Evolutionary conservation across 92 coral and sea anemone species (phyloP).

Genomic region (Metridium senile): DNA sequence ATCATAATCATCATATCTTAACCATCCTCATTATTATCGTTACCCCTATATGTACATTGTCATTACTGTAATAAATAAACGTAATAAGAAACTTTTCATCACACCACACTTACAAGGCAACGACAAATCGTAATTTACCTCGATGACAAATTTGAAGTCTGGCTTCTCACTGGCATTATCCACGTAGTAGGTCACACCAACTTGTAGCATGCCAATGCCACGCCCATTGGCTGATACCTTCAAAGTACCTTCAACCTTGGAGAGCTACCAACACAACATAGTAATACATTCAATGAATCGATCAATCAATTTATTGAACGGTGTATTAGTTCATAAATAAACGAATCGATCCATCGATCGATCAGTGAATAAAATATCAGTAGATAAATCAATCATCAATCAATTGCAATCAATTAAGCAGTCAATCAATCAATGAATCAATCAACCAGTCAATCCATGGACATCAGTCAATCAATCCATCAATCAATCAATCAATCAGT

Average conservation of each 20-base stretch:
- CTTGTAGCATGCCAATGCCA: slow-evolving; percentile 89
- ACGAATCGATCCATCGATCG: too few relatives aligned
- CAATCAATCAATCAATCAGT: background rate
- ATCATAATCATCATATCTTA: too few relatives aligned
- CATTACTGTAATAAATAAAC: too few relatives aligned
- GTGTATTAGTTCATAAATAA: too few relatives aligned
- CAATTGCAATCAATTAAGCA: background rate
- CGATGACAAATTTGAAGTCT: slow-evolving; percentile 65
- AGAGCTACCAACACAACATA: slow-evolving; percentile 46
- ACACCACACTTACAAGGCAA: background rate
- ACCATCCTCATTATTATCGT: too few relatives aligned
- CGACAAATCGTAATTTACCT: too few relatives aligned
- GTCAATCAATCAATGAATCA: background rate
- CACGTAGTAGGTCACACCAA: slow-evolving; percentile 88
- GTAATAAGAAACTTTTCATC: too few relatives aligned
- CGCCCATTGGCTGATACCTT: slow-evolving; percentile 62
- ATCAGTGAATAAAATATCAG: too few relatives aligned
- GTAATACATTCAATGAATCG: background rate
- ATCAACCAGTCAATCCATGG: too few relatives aligned
- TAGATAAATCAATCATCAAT: background rate
- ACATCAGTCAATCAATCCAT: too few relatives aligned
- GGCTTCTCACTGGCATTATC: slow-evolving; percentile 65
- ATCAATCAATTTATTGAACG: too few relatives aligned
- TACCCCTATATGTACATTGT: too few relatives aligned
- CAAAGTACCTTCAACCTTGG: slow-evolving; percentile 69